Base-by-base conservation (phyloP, 2,797 vertebrate species). In the Neopelma chrysocephalum region DNA sequence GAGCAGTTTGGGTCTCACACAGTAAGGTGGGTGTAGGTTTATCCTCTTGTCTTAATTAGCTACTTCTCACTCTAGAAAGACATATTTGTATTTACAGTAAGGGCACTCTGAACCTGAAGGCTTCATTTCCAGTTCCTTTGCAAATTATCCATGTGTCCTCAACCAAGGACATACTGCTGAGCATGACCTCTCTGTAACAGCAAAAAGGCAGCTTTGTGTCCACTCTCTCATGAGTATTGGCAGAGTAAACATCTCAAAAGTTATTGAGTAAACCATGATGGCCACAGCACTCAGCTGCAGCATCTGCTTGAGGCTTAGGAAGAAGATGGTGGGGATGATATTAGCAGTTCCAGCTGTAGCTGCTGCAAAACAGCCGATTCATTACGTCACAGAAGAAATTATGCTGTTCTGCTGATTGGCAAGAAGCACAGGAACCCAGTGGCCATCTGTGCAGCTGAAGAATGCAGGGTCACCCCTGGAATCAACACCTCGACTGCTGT, bases 181-280 rank as follows among this genome's bases (percentile, higher is more conserved):
- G 29, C 50, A 20, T 3, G 1, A 36, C 43, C 17, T 81, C 1
- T 23, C 53, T 19, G 21, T 53, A 42, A 42, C 3, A 31, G 57
- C 51, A 75, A 50, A 48, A 87, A 69, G 48, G 42, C 29, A 48
- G 51, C 25, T 5, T 7, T 94, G 70, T 64, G n/a, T 17, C 21
- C 31, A 40, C 45, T 73, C 38, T 68, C 36, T 76, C 10, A 6
- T 4, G 23, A 60, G 7, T 77, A 32, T 10, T 31, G 45, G 19
- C 50, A 93, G 36, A 56, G 40, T 53, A 40, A 70, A 78, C 60
- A 27, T 23, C 68, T 57, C 25, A 5, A 7, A 57, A 56, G 32
- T 50, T 54, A 12, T 7, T 38, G 21, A 85, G 34, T 69, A 58
- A 80, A 10, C 36, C 1, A 0, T 0, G 0, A 20, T n/a, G 48